Evolutionary conservation across 2,888 invertebrate genomes (phyloP), one percentile per base, ranked within the genome.

Genomic region (Tupiocoris notatus): DNA sequence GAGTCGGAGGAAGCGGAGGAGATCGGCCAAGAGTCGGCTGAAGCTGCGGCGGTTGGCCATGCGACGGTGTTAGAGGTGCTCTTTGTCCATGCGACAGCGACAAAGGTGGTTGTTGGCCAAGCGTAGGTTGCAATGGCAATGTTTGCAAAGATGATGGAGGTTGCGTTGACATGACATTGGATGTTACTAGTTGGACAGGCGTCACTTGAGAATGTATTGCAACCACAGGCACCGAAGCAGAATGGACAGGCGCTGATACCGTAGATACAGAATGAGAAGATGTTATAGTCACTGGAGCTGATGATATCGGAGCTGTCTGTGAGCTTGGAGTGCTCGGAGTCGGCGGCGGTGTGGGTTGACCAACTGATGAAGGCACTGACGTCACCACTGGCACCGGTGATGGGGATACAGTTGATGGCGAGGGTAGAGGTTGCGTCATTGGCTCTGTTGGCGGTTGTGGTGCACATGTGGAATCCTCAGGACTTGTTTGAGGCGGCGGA

Each of bases 401-500:
- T 1, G 77, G 58, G 9, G 79, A 67, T 22, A 54, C 73, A 65
- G 75, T 25, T 6, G 63, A 39, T n/a, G 77, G 62, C n/a, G 78
- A 75, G 25, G 57, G 78, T 9, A 59, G 73, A 65, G 76, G 77
- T 59, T 66, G 25, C 9, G 77, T 20, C 56, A 67, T 62, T n/a
- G 78, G 68, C 16, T 73, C 77, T 17, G 78, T 65, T 20, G 17
- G 22, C 17, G 67, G 77, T 64, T 67, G 76, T 18, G 71, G 68
- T 57, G 39, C 68, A 23, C 70, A 77, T 56, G 76, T 25, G 17
- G 76, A 67, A n/a, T 68, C 39, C 23, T 78, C 75, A 20, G 77
- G 56, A 12, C 61, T 63, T 16, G 82, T 9, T 84, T 83, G 78
- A 39, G 79, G 75, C 77, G 68, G 78, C 16, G 64, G 57, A 1